Conservation (phyloP, 1,140 invertebrate species). For the Cryptotermes secundus region DNA sequence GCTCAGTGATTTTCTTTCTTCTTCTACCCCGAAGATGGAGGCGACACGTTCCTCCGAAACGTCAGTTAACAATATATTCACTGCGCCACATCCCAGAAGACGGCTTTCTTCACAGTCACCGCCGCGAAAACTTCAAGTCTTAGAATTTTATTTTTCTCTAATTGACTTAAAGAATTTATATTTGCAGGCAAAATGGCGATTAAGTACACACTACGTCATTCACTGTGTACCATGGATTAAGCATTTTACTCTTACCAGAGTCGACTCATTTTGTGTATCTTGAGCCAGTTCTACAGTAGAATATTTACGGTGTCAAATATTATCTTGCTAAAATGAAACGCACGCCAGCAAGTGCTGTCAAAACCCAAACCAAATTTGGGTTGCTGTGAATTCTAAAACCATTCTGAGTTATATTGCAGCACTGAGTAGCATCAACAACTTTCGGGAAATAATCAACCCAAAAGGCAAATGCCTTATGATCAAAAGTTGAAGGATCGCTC, state of each 20-base stretch:
- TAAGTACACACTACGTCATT: not conserved
- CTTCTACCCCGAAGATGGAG: too few species aligned
- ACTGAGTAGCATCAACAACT: conserved; percentile 44
- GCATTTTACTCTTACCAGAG: not conserved
- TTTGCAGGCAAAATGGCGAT: not conserved
- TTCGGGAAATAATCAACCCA: conserved; percentile 80
- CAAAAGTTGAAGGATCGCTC: conserved; percentile 60
- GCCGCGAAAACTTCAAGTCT: too few species aligned
- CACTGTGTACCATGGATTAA: not conserved
- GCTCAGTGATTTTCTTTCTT: too few species aligned
- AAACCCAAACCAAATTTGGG: not conserved
- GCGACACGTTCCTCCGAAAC: too few species aligned
- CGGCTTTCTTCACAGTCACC: too few species aligned
- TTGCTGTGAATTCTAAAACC: not conserved
- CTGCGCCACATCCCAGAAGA: too few species aligned
- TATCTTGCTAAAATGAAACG: not conserved
- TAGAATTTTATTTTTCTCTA: too few species aligned
- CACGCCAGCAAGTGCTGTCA: not conserved
- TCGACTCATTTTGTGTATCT: not conserved
- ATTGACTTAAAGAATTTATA: not conserved
- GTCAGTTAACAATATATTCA: too few species aligned
- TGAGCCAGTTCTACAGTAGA: not conserved
- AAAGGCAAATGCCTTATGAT: conserved; percentile 74
- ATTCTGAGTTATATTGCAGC: conserved; percentile 33
- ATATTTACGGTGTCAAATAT: not conserved